Percentiles rank a stretch among this genome's conserved stretches.
These are phyloP conservation scores for Leptinotarsa peninsularis DNA, from an alignment of 2,888 invertebrate species.

Conservation along the genomic window DNA sequence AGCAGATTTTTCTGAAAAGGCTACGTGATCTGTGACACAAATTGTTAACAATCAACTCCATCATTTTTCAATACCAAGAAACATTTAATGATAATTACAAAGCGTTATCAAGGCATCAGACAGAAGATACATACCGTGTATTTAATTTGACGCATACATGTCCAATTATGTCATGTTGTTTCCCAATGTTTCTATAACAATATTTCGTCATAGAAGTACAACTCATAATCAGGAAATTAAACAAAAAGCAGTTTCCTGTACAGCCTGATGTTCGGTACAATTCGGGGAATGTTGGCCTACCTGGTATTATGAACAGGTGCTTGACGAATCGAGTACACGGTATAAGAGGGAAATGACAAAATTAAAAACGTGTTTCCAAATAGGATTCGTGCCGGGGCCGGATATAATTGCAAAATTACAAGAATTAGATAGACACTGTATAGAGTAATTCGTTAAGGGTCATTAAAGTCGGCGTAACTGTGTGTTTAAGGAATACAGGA, in stretches of 20 bases:
- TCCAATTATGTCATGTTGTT: constrained; percentile 1
- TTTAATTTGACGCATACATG: background rate
- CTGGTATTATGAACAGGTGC: constrained; percentile 42
- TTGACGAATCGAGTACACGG: constrained; percentile 25
- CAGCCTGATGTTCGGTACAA: constrained; percentile 14
- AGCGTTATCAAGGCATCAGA: background rate
- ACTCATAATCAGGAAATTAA: background rate
- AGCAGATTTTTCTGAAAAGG: background rate
- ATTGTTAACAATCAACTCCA: background rate
- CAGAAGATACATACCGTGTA: background rate
- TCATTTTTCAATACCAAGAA: constrained; percentile 1
- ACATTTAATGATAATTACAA: background rate
- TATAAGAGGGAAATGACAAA: constrained; percentile 20
- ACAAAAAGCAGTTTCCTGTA: constrained; percentile 9
- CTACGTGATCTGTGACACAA: background rate
- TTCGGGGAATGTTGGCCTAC: constrained; percentile 39
- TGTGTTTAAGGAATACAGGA: background rate
- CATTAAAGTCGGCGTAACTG: background rate
- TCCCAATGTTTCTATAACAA: background rate
- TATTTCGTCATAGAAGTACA: background rate
- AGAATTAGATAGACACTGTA: constrained; percentile 25
- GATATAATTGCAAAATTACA: constrained; percentile 34
- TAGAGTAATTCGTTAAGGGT: constrained; percentile 11
- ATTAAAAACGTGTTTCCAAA: constrained; percentile 31
- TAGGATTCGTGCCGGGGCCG: constrained; percentile 32